Evolutionary conservation across 2,797 vertebrate genomes (phyloP), one percentile per base, ranked within the genome.

Genomic region (Mycteria americana): DNA sequence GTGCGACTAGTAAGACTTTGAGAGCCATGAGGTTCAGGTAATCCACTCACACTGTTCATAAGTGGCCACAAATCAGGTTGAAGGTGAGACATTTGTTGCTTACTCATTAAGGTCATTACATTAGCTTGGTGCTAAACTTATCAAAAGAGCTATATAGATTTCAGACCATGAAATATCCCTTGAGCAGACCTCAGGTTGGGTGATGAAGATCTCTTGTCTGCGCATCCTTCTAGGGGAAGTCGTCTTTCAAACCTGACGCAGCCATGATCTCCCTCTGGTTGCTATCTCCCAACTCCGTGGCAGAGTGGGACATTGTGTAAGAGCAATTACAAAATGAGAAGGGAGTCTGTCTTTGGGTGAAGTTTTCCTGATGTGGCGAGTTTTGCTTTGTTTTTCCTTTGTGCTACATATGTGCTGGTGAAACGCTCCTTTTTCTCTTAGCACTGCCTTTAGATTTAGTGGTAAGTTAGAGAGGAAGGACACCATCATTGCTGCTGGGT

Each of bases 251-350:
- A 82, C 10, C 15, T 33, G 45, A 46, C 0, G 3, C 18, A 50
- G 45, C n/a, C 0, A 0, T n/a, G 22, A 39, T 73, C 24, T 83
- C 11, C 56, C 30, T 72, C 41, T 35, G 23, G 25, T 45, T 82
- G 31, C n/a, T 65, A 1, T 24, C 17, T 91, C 22, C 51, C 30
- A 54, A 0, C 30, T 70, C 39, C 0, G 0, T 5, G 41, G 27
- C 22, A 56, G 27, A 28, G 43, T 15, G 15, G 45, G 15, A 31
- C 25, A 2, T 27, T 41, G 14, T n/a, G 18, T 18, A 76, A 57
- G 24, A 70, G 23, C 50, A 64, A 4, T 28, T 30, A 16, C 12
- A 37, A 35, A 72, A 64, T 10, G 19, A 62, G 62, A 63, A 87
- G 33, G 9, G 27, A 24, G 10, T 19, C 27, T 56, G 12, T 59